Evolutionary conservation across 2,113 vertebrate species (phyloP).

Genomic region (Cynocephalus volans): DNA sequence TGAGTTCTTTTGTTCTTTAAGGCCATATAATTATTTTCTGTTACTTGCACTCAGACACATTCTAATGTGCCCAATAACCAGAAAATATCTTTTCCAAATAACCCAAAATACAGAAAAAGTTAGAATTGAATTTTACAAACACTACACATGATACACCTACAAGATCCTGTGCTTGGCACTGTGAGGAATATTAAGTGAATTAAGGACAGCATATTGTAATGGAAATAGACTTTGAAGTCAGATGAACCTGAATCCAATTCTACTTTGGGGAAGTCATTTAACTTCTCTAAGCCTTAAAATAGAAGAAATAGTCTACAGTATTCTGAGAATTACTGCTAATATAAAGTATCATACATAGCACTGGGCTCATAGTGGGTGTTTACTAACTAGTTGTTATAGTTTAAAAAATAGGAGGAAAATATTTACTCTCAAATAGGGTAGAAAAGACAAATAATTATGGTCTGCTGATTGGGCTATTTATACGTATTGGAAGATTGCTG

Average conservation of each 20-base stretch:
- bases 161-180: neutral
- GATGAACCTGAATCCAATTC: slow-evolving; percentile 24
- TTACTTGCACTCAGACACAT: slow-evolving; percentile 23
- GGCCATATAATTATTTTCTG: slow-evolving; percentile 40
- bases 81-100: slow-evolving; percentile 66
- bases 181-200: slow-evolving; percentile 6
- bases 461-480: slow-evolving; percentile 5
- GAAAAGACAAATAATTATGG: slow-evolving; percentile 59
- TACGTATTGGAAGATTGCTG: neutral
- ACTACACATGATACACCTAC: neutral
- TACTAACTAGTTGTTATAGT: neutral
- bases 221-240: slow-evolving; percentile 35
- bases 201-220: slow-evolving; percentile 33
- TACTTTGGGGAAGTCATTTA: slow-evolving; percentile 27
- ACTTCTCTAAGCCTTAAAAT: slow-evolving; percentile 55
- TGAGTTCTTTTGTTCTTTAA: slow-evolving; percentile 35
- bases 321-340: slow-evolving; percentile 43
- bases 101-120: neutral
- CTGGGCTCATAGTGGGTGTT: neutral
- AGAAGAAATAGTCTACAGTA: slow-evolving; percentile 29
- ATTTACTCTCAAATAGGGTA: neutral
- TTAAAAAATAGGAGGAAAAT: neutral
- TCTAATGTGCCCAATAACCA: slow-evolving; percentile 36
- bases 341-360: neutral
- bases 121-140: slow-evolving; percentile 40